Evolutionary conservation across 2,797 vertebrate genomes (phyloP), one percentile per base, ranked within the genome.

Genomic region (Euphonia xanthogaster): DNA sequence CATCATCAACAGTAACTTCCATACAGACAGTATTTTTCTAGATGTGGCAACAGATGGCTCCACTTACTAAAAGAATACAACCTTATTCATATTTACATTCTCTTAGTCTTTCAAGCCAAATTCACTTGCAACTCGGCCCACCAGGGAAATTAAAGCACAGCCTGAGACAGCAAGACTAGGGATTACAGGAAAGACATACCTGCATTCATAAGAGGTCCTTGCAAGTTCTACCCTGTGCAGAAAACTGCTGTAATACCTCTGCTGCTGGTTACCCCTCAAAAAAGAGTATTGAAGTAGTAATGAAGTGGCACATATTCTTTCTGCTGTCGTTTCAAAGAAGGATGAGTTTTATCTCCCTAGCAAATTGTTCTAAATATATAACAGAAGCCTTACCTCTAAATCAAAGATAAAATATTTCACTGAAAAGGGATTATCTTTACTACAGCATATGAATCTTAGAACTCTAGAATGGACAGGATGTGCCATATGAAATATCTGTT

Each of bases 1-100:
- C 39, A 44, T 48, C 30, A 74, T 51, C 60, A 78, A 33, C 13
- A 74, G 33, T 24, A 33, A 28, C 12, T 90, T 74, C 44, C 47
- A 65, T 23, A 40, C 21, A 94, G 78, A 50, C 17, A 81, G 11
- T 67, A 54, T 93, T 95, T 92, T 96, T 88, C 85, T 90, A 72
- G 20, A 88, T 72, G 35, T 83, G 70, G 88, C 87, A 93, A 94
- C 93, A 96, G 94, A 86, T 93, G 88, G 93, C 93, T 96, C 86
- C 93, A 90, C 91, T 96, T 95, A 79, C 82, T 75, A 94, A 81
- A 94, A 86, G 70, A 95, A 88, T 47, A 75, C 4, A 0, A 84
- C 79, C 40, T 84, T 84, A 68, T 93, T 89, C 73, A 44, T 94
- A 80, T 95, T 93, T 93, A 80, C 84, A 91, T 94, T 95, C 79